Conservation (phyloP, 1,140 invertebrate genomes). For the Coptotermes formosanus region DNA sequence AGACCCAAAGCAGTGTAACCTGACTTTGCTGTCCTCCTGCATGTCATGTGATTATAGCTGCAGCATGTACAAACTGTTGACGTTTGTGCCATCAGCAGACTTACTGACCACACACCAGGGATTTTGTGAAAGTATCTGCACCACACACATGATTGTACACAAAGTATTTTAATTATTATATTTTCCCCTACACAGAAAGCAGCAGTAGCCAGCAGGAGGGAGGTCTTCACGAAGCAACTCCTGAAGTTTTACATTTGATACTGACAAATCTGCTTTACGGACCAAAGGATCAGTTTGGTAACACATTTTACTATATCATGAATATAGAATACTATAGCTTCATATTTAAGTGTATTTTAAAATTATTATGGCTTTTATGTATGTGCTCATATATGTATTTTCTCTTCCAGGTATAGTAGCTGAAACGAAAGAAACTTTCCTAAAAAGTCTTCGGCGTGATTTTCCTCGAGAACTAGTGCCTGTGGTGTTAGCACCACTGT, state of each 20-base stretch:
- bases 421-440: slow-evolving; percentile 76
- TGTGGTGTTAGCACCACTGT: slow-evolving; percentile 79
- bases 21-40: too few species aligned
- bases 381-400: neutral
- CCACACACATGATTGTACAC: too few species aligned
- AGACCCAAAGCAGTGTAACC: too few species aligned
- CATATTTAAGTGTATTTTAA: slow-evolving; percentile 21
- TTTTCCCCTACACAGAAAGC: slow-evolving; percentile 43
- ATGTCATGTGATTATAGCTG: too few species aligned
- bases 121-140: too few species aligned
- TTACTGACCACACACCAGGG: too few species aligned
- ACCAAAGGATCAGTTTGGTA: slow-evolving; percentile 52
- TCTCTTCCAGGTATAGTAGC: slow-evolving; percentile 54
- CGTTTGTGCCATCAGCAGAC: too few species aligned
- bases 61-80: too few species aligned
- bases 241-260: slow-evolving; percentile 84
- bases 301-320: neutral
- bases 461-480: slow-evolving; percentile 86
- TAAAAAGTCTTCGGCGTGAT: slow-evolving; percentile 76
- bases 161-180: too few species aligned
- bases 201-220: slow-evolving; percentile 69
- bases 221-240: slow-evolving; percentile 82
- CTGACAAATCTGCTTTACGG: slow-evolving; percentile 60
- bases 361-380: too few species aligned
- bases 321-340: neutral